Conservation (phyloP, 2,113 vertebrate genomes). For the Bungarus multicinctus region DNA sequence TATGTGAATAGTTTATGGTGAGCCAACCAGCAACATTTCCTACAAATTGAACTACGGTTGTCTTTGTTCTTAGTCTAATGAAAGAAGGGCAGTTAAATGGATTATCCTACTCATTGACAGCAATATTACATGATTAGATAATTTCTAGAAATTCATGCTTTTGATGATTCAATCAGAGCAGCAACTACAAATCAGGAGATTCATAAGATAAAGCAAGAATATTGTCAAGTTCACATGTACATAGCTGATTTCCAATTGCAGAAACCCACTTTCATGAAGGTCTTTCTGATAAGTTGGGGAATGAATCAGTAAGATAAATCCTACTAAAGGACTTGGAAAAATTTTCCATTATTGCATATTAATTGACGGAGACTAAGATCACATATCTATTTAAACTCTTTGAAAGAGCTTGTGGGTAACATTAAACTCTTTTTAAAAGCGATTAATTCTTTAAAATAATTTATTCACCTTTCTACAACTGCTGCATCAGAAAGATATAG, state of each 20-base stretch:
- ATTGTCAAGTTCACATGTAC: background rate
- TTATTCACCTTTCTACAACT: no score
- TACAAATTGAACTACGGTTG: background rate
- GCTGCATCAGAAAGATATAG: background rate
- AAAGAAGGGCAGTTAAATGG: background rate
- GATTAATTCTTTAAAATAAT: background rate
- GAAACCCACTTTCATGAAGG: background rate
- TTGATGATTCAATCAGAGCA: background rate
- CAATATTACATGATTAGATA: background rate
- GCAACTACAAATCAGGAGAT: background rate
- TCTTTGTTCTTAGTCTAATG: background rate
- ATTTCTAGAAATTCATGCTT: background rate
- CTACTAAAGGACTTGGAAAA: background rate
- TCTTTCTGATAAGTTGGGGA: background rate
- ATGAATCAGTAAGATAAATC: background rate
- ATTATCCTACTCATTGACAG: background rate
- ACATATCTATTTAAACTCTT: background rate
- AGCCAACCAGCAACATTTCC: background rate
- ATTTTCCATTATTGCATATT: background rate
- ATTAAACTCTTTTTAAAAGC: background rate
- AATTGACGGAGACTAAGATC: background rate
- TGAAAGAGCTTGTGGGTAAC: background rate
- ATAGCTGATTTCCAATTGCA: background rate
- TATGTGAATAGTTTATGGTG: background rate
- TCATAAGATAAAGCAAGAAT: background rate